phyloP scores from a whole-genome alignment of 2,113 vertebrate genomes.

The Sinocyclocheilus anophthalmus region DNA sequence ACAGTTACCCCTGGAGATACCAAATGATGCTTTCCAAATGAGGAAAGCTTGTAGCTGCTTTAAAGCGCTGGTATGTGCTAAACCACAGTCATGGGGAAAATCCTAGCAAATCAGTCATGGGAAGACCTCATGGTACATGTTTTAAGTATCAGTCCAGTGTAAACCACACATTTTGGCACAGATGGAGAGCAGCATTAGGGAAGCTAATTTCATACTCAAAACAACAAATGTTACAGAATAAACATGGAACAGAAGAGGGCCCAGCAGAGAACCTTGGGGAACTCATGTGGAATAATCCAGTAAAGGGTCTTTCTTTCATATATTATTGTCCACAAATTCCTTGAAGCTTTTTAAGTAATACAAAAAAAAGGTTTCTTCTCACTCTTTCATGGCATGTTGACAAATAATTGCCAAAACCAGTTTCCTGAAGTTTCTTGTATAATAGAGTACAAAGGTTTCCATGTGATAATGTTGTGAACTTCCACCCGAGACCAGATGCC shows the following conservation, averaged over 20 bases:
- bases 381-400: not conserved
- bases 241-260: not conserved
- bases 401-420: not conserved
- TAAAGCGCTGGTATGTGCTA: slow-evolving; percentile 47
- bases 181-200: slow-evolving; percentile 27
- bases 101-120: slow-evolving; percentile 47
- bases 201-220: not conserved
- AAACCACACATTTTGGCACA: slow-evolving; percentile 51
- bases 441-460: slow-evolving; percentile 1
- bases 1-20: slow-evolving; percentile 49
- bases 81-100: slow-evolving; percentile 51
- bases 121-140: slow-evolving; percentile 48
- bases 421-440: not conserved
- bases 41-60: slow-evolving; percentile 43
- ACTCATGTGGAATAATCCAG: slow-evolving; percentile 20
- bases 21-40: slow-evolving; percentile 41
- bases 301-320: not conserved
- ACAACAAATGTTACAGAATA: not conserved
- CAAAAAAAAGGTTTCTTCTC: not conserved
- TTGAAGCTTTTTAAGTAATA: not conserved
- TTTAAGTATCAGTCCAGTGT: slow-evolving; percentile 52
- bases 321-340: not conserved
- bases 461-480: slow-evolving; percentile 20
- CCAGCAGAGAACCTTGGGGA: not conserved
- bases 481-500: slow-evolving; percentile 4